A percentile compares a stretch with the other conserved stretches of the same genome.
phyloP scores from a whole-genome alignment of 2,113 vertebrate genomes.

The Mormyrus iriodes region DNA sequence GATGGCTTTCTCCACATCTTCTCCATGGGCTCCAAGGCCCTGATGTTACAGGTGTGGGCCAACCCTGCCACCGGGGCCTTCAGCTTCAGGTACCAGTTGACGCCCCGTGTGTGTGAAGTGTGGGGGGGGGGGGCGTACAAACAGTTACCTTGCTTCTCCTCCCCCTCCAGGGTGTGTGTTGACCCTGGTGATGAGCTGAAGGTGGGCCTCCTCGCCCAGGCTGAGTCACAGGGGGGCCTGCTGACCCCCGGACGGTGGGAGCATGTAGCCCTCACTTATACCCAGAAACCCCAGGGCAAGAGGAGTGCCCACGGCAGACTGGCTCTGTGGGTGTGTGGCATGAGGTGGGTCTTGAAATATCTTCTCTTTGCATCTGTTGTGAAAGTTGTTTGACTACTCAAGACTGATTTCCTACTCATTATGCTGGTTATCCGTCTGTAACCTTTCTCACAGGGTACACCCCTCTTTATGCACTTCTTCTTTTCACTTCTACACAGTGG shows the following conservation, averaged over 20 bases:
- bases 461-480: not conserved
- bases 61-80: constrained; percentile 72
- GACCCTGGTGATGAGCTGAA: constrained; percentile 88
- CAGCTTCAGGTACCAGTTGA: constrained; percentile 72
- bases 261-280: constrained; percentile 84
- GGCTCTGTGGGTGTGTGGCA: constrained; percentile 82
- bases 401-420: not conserved
- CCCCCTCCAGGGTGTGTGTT: constrained; percentile 70
- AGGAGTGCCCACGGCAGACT: constrained; percentile 77
- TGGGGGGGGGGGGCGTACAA: not conserved
- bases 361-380: not conserved
- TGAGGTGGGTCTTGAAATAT: constrained; percentile 66
- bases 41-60: constrained; percentile 96
- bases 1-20: constrained; percentile 78
- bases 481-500: not conserved
- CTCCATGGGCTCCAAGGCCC: constrained; percentile 86
- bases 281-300: constrained; percentile 82
- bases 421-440: not conserved
- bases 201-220: constrained; percentile 79
- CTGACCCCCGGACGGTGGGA: constrained; percentile 77
- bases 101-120: not conserved
- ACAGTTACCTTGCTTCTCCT: not conserved
- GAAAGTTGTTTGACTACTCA: not conserved
- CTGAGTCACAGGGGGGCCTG: constrained; percentile 71
- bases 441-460: not conserved